Percentiles rank a stretch among this genome's conserved stretches.
phyloP scores from a whole-genome alignment of 2,888 invertebrate species.

The Dichetophora obliterata region DNA sequence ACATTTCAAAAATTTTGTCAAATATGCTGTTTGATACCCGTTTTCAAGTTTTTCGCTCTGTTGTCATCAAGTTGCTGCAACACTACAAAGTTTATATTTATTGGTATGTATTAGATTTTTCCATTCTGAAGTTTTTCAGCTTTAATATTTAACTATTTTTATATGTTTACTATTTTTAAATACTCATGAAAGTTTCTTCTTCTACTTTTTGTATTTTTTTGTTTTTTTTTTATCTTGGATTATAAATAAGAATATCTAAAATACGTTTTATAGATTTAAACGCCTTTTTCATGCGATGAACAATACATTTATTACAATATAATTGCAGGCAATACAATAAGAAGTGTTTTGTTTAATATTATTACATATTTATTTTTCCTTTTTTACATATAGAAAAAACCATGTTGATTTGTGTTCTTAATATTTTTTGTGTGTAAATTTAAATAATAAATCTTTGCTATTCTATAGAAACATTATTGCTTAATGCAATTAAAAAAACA shows the following conservation, averaged over 20 bases:
- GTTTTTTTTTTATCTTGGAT: conserved; percentile 67
- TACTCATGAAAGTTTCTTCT: neutral
- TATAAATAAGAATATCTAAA: conserved; percentile 81
- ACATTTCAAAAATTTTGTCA: too few species aligned
- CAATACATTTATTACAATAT: conserved; percentile 26
- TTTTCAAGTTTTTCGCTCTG: conserved; percentile 24
- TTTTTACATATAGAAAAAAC: conserved; percentile 46
- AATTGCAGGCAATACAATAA: conserved; percentile 31
- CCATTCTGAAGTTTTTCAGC: neutral
- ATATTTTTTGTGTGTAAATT: conserved; percentile 38
- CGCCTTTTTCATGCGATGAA: conserved; percentile 36
- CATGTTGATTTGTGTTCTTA: conserved; percentile 50
- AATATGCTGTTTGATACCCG: conserved; percentile 14
- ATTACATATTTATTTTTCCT: conserved; percentile 42
- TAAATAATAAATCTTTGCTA: conserved; percentile 16
- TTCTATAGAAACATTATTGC: conserved; percentile 13
- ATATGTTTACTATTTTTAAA: conserved; percentile 5
- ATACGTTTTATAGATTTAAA: conserved; percentile 69
- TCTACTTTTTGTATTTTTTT: neutral
- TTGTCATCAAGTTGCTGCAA: conserved; percentile 13
- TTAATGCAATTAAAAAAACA: conserved; percentile 6
- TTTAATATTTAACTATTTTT: conserved; percentile 25
- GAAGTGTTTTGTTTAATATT: conserved; percentile 18
- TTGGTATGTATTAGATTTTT: neutral
- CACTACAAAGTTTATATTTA: conserved; percentile 8